Conservation (phyloP, 2,888 invertebrate genomes). For the Pomacea canaliculata region DNA sequence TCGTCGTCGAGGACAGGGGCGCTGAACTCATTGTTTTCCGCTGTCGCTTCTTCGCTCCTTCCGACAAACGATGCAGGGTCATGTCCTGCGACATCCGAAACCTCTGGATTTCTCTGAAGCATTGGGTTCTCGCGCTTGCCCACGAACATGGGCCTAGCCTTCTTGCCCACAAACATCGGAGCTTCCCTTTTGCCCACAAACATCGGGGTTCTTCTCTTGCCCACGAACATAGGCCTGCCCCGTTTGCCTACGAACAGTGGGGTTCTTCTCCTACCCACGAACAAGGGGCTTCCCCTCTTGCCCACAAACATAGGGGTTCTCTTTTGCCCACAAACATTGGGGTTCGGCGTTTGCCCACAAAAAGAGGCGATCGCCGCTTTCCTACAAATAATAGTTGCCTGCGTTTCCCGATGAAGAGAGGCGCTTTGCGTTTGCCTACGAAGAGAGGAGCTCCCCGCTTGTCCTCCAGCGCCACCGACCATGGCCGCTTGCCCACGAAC, state of each 20-base stretch:
- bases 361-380: conserved; percentile 35
- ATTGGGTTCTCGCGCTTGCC: conserved; percentile 25
- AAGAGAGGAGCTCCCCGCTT: conserved; percentile 41
- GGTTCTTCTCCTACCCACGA: conserved; percentile 24
- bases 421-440: conserved; percentile 42
- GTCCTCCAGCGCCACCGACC: conserved; percentile 40
- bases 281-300: conserved; percentile 31
- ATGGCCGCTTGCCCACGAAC: conserved; percentile 42
- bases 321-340: conserved; percentile 23
- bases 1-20: background rate
- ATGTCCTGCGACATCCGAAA: no score
- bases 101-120: no score
- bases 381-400: conserved; percentile 42
- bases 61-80: no score
- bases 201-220: conserved; percentile 28
- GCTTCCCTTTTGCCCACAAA: conserved; percentile 38
- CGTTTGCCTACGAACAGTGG: conserved; percentile 12
- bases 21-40: no score
- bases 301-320: conserved; percentile 25
- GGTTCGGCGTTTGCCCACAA: conserved; percentile 20
- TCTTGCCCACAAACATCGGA: conserved; percentile 29
- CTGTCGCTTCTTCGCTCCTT: no score
- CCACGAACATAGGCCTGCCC: conserved; percentile 2
- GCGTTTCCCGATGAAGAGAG: conserved; percentile 36
- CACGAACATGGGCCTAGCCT: conserved; percentile 23